Conservation (phyloP, 2,888 invertebrate genomes). For the Agrotis segetum region DNA sequence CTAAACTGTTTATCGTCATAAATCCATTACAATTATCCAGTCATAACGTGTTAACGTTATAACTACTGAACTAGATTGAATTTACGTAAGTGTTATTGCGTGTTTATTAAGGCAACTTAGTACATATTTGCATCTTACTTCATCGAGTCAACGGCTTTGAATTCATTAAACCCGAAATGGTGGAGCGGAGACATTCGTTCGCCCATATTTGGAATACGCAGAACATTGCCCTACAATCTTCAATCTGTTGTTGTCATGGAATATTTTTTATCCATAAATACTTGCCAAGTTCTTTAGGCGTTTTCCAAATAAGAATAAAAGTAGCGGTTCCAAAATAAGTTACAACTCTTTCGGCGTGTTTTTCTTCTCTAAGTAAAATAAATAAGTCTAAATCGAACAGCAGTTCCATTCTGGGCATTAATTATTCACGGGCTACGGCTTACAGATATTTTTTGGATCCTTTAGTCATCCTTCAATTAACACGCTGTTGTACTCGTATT, state of each 20-base stretch:
- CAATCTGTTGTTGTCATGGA: slow-evolving; percentile 68
- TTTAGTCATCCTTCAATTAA: slow-evolving; percentile 40
- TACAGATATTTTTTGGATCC: slow-evolving; percentile 15
- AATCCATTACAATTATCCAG: slow-evolving; percentile 37
- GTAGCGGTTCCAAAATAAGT: slow-evolving; percentile 42
- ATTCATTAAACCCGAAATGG: slow-evolving; percentile 74
- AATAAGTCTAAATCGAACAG: slow-evolving; percentile 30
- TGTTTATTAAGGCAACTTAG: slow-evolving; percentile 58
- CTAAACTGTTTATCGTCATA: slow-evolving; percentile 13
- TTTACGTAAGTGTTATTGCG: slow-evolving; percentile 67
- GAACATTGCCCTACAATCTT: slow-evolving; percentile 75
- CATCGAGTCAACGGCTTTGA: slow-evolving; percentile 71
- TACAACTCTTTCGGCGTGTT: slow-evolving; percentile 34
- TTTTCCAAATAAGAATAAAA: slow-evolving; percentile 54
- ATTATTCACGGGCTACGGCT: slow-evolving; percentile 34
- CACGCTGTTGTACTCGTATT: slow-evolving; percentile 6
- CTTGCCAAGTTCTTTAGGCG: slow-evolving; percentile 40
- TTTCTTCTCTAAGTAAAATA: slow-evolving; percentile 32
- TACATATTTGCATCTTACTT: slow-evolving; percentile 64
- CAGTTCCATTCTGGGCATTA: slow-evolving; percentile 27
- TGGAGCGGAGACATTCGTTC: slow-evolving; percentile 69
- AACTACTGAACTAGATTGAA: slow-evolving; percentile 58
- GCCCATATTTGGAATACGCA: slow-evolving; percentile 73
- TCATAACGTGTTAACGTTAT: slow-evolving; percentile 58
- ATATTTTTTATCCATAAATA: slow-evolving; percentile 61